Evolutionary conservation across 1,140 invertebrate species (phyloP), one percentile per base, ranked within the genome.

Genomic region (Rhagoletis zephyria): DNA sequence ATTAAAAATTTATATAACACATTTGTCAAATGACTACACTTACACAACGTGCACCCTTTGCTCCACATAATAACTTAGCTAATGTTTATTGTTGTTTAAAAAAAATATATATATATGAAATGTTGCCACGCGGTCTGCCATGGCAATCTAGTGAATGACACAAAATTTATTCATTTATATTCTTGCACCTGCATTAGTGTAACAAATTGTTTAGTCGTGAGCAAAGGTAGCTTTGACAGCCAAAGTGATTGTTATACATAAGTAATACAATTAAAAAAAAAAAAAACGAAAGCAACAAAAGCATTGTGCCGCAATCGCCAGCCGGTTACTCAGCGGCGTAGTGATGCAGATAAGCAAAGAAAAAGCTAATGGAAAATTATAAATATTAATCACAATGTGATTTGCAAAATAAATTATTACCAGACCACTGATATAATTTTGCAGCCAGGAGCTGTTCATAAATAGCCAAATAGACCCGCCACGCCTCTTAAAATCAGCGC

Each of bases 181-280:
- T 81, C 48, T 81, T 81, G 74, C 74, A 81, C 74, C 74, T 81
- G 74, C 74, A 40, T 77, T 59, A 81, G 16, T 81, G 48, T 56
- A 81, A 19, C 74, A 81, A 59, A 81, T 81, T 81, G 74, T 59
- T 81, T 81, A 30, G 45, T 81, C 74, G 74, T 81, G 74, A 45
- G 5, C 74, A 42, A 59, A 48, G 6, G 14, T 12, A 30, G n/a
- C 16, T 6, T 30, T 67, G 64, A 3, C 30, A 67, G 19, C 74
- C 51, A n/a, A 1, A n/a, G 16, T 81, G 74, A 81, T 81, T 81
- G 74, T 56, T 56, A 56, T 51, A 12, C 4, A 77, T 16, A n/a
- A 45, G 4, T 56, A 81, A 81, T 9, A 19, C 14, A 81, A 59
- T 5, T 10, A 56, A 16, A 81, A 81, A 81, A 51, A 40, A 16